Evolutionary conservation across 2,888 invertebrate genomes (phyloP).

Genomic region (Muschampia plurimacula): DNA sequence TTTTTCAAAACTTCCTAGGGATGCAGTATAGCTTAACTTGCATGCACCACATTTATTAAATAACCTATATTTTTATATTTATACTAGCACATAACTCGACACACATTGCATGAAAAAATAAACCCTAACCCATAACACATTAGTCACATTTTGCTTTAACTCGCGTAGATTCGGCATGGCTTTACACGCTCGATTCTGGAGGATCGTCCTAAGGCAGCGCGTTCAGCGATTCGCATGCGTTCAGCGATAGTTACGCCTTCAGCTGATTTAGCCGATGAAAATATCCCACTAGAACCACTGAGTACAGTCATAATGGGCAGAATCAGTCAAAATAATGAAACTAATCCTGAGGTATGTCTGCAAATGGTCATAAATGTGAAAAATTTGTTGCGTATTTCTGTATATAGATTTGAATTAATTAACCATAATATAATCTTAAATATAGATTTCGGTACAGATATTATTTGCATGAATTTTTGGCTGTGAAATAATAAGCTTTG

Average conservation of each 20-base stretch:
- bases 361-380: not conserved
- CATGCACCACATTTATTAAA: not conserved
- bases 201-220: constrained; percentile 51
- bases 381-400: too few species aligned
- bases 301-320: constrained; percentile 13
- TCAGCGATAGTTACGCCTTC: constrained; percentile 62
- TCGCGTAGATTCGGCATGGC: constrained; percentile 69
- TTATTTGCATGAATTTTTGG: too few species aligned
- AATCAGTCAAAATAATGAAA: constrained; percentile 35
- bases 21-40: not conserved
- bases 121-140: not conserved
- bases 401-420: too few species aligned
- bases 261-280: constrained; percentile 46
- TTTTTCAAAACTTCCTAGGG: not conserved
- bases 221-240: constrained; percentile 59
- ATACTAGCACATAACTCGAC: not conserved
- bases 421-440: too few species aligned
- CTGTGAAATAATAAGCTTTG: too few species aligned
- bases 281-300: not conserved
- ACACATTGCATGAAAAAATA: not conserved
- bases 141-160: constrained; percentile 35
- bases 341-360: not conserved
- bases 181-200: constrained; percentile 55
- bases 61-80: not conserved
- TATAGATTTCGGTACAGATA: too few species aligned